Conservation (phyloP, 2,797 vertebrate genomes). For the Nothura maculosa region DNA sequence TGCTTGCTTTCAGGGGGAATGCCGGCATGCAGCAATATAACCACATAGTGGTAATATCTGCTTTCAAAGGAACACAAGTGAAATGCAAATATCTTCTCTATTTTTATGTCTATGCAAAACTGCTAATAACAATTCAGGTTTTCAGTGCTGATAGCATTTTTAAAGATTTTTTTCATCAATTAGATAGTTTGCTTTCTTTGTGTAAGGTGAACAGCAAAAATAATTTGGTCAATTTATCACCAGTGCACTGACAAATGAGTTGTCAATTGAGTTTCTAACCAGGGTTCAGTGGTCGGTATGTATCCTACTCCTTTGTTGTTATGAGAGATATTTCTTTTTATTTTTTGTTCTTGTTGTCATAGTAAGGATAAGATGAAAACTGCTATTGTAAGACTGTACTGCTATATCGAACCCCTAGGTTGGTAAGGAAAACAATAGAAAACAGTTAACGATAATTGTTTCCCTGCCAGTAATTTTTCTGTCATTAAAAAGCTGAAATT, state of each 20-base stretch:
- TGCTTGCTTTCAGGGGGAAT: background rate
- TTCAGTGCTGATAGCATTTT: background rate
- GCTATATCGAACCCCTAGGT: background rate
- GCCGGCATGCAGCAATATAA: background rate
- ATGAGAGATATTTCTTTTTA: background rate
- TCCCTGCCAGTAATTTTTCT: background rate
- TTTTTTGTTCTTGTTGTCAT: background rate
- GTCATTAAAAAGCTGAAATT: background rate
- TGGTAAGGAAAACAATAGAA: background rate
- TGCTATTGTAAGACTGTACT: background rate
- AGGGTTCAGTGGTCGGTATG: background rate
- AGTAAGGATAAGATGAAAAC: slow-evolving; percentile 9
- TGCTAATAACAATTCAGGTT: background rate
- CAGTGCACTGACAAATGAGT: background rate
- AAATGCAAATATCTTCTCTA: background rate
- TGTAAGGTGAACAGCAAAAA: background rate
- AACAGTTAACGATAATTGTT: background rate
- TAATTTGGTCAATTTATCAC: background rate
- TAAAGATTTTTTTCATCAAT: background rate
- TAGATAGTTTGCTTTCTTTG: background rate
- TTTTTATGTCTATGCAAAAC: background rate
- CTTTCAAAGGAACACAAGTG: background rate
- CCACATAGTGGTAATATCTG: background rate
- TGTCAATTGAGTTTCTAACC: background rate
- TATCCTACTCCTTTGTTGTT: background rate